Conservation (phyloP, 2,797 vertebrate species). For the Thamnophis elegans region DNA sequence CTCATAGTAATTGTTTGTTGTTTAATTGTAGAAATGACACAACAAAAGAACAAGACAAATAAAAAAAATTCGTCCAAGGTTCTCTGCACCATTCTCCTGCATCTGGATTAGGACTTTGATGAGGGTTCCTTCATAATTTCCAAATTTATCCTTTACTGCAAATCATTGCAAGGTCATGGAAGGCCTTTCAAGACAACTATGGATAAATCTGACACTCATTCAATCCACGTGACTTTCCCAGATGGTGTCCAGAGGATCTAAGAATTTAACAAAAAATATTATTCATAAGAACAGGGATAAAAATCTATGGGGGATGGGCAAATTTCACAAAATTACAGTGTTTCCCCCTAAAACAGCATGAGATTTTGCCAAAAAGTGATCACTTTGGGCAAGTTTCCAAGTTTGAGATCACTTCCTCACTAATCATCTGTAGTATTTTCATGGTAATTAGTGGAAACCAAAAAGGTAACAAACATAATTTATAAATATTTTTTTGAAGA, state of each 20-base stretch:
- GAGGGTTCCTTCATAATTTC: background rate
- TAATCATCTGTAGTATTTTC: background rate
- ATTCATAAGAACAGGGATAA: background rate
- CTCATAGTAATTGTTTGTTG: background rate
- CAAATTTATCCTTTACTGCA: background rate
- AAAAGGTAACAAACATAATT: background rate
- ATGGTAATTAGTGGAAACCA: background rate
- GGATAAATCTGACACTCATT: background rate
- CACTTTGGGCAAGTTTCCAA: background rate
- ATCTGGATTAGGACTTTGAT: background rate
- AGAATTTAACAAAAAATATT: background rate
- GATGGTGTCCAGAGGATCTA: background rate
- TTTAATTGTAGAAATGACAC: background rate
- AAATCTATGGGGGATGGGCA: background rate
- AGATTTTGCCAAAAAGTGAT: background rate
- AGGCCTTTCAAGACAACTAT: background rate
- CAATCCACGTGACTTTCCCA: background rate
- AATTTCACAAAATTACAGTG: background rate
- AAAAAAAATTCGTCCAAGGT: background rate
- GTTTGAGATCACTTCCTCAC: background rate
- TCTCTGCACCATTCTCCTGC: background rate
- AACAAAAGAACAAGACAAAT: background rate
- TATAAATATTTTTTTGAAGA: background rate
- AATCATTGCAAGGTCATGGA: background rate
- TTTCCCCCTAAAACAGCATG: background rate